phyloP scores from a whole-genome alignment of 64 coral and sea anemone species.

The Montipora foliosa region DNA sequence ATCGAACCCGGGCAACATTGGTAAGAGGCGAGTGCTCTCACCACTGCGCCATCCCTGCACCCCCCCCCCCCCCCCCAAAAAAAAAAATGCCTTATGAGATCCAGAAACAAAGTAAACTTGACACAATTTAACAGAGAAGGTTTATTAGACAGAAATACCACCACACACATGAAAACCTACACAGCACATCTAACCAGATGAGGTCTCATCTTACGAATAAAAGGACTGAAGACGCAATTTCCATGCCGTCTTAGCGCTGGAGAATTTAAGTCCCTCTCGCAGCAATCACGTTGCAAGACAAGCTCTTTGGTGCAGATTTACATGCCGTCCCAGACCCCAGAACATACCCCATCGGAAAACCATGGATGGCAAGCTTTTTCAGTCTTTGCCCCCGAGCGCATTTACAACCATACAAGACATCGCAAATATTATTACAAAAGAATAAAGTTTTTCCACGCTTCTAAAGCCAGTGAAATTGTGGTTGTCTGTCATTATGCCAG shows the following conservation, averaged over 20 bases:
- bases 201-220: not conserved
- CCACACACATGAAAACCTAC: slow-evolving; percentile 40
- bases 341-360: not conserved
- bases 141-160: slow-evolving; percentile 43
- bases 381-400: slow-evolving; percentile 6
- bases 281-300: not conserved
- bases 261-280: not conserved
- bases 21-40: too few species aligned
- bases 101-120: not conserved
- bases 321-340: not conserved
- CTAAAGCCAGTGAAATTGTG: slow-evolving; percentile 26
- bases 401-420: not conserved
- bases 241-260: not conserved
- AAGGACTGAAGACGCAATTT: not conserved
- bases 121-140: not conserved
- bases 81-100: not conserved
- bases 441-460: slow-evolving; percentile 53
- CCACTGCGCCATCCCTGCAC: too few species aligned
- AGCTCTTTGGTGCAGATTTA: not conserved
- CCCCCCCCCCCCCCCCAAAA: too few species aligned
- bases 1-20: too few species aligned
- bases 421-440: slow-evolving; percentile 61
- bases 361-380: not conserved
- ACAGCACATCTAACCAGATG: not conserved
- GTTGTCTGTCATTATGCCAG: not conserved